Evolutionary conservation across 1,140 invertebrate species (phyloP), one percentile per base, ranked within the genome.

Genomic region (Micrasema minimum): DNA sequence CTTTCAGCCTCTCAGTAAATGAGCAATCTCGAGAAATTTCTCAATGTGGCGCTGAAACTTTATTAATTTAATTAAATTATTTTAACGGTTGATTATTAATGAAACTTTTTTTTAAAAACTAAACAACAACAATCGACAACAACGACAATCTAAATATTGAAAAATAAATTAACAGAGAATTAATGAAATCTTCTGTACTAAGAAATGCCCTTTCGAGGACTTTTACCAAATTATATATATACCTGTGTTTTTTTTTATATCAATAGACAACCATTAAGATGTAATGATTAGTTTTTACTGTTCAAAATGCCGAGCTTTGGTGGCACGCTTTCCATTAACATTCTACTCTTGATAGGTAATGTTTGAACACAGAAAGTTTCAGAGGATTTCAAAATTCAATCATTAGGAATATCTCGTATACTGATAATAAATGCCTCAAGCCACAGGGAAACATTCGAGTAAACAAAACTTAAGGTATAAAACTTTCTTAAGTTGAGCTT

Each of bases 391-490:
- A 7, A 35, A 35, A 55, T 55, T 55, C 37, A 55, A 14, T 55
- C n/a, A 35, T 12, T 16, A 50, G 31, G 2, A 55, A 18, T 35
- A 55, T 55, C 37, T 55, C 18, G n/a, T 55, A 26, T 55, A n/a
- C 11, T 26, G 51, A 55, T 55, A 55, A 51, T 55, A 31, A 55
- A 55, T 26, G 51, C 51, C 23, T 9, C 12, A n/a, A 3, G 51
- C 23, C 51, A 18, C 12, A 16, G n/a, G 7, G 31, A 35, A 55
- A 16, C 26, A 55, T 31, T 26, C 31, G 37, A 35, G 51, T 18
- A 55, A 55, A 55, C 26, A 55, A 55, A 55, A 55, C n/a, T 55
- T 55, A 31, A 55, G 51, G 31, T 55, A 55, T 4, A 31, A 14
- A 55, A 55, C 51, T 55, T 55, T 51, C 11, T 14, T 6, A 31